Percentiles rank a stretch among this genome's conserved stretches.
phyloP scores from a whole-genome alignment of 2,888 invertebrate species.

The Caenorhabditis panamensis region DNA sequence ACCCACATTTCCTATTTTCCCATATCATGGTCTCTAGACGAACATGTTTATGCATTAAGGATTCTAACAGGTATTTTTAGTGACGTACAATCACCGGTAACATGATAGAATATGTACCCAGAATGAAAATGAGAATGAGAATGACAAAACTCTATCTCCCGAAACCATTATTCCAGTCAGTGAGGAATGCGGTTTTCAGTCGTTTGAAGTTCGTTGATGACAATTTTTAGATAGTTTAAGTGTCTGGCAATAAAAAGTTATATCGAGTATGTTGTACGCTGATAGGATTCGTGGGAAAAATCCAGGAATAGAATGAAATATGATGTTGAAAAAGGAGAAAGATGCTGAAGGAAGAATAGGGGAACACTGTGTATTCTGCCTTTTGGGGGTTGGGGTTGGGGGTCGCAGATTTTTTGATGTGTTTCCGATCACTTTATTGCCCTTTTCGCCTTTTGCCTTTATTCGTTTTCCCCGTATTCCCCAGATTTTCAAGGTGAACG shows the following conservation, averaged over 20 bases:
- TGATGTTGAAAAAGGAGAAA: constrained; percentile 1
- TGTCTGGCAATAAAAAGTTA: constrained; percentile 16
- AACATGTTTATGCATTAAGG: background rate
- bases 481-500: constrained; percentile 38
- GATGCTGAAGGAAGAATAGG: background rate
- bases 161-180: no score
- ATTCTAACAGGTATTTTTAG: constrained; percentile 6
- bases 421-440: constrained; percentile 45
- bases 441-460: constrained; percentile 25
- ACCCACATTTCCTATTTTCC: background rate
- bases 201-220: constrained; percentile 2
- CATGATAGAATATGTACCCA: background rate
- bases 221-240: constrained; percentile 8
- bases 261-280: background rate
- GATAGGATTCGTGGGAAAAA: background rate
- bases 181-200: background rate
- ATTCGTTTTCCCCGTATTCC: no score
- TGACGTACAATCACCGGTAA: background rate
- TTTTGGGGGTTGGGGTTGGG: constrained; percentile 15
- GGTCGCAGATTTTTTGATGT: constrained; percentile 32
- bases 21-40: background rate
- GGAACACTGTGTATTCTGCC: background rate
- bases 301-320: background rate
- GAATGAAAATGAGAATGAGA: background rate
- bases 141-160: no score